Base-by-base conservation (phyloP, 2,888 invertebrate genomes). In the Dione juno region DNA sequence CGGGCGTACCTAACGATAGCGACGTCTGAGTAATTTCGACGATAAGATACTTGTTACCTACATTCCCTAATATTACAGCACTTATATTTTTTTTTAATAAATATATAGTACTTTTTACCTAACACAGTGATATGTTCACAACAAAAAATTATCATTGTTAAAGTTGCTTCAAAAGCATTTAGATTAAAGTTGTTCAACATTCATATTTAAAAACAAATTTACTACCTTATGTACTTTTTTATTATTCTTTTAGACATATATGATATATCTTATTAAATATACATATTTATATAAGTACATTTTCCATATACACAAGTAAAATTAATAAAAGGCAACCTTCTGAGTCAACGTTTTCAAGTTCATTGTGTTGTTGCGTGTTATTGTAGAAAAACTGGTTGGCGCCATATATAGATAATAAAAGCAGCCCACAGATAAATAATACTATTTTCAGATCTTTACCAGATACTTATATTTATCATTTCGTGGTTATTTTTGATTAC, bases 1-100 rank as follows among this genome's bases (percentile, higher is more conserved):
- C 57, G 50, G 40, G 53, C 65, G 52, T 61, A 61, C 58, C 59
- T 61, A 63, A 61, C 66, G 58, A 64, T 52, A 57, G 19, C 66
- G 57, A 43, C 53, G 65, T 67, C 69, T 66, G 64, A 66, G 64
- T 72, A 67, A 54, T 45, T 64, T 43, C 50, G n/a, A 61, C 66
- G 66, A 66, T 70, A 70, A 70, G 59, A 63, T 69, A 66, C 69
- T 69, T 69, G 66, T 48, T 64, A 67, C 19, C 28, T 61, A 52
- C 52, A 57, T 14, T 9, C n/a, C 35, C 63, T 54, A 54, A 68
- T 64, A 54, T 63, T 63, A 11, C 40, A 54, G 53, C 37, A 8
- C n/a, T 54, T 54, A 21, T 40, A 43, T 53, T 63, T 13, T 28
- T 68, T 63, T 16, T 16, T 16, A 19, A 41, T 40, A 52, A 6